Conservation (phyloP, 2,888 invertebrate species). For the Selenia dentaria region DNA sequence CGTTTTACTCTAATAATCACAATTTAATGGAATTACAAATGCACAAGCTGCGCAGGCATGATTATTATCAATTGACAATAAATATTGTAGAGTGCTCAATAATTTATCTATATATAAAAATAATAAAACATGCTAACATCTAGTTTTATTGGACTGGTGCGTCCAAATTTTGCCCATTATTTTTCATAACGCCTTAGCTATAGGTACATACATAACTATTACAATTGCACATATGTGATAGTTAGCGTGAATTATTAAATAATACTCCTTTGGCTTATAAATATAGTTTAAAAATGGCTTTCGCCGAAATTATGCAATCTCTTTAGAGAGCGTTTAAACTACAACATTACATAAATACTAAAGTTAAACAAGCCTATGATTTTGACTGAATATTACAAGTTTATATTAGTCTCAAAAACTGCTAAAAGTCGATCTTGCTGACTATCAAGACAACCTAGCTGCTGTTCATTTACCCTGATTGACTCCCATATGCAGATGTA, state of each 20-base stretch:
- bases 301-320: constrained; percentile 36
- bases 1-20: constrained; percentile 69
- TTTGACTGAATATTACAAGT: constrained; percentile 23
- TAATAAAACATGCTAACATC: constrained; percentile 62
- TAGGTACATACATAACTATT: constrained; percentile 34
- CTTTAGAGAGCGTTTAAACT: constrained; percentile 46
- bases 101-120: constrained; percentile 64
- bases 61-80: constrained; percentile 72
- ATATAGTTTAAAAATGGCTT: constrained; percentile 22
- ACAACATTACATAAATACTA: constrained; percentile 25
- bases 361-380: constrained; percentile 23
- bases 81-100: constrained; percentile 75
- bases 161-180: constrained; percentile 56
- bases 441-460: constrained; percentile 75
- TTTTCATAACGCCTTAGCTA: constrained; percentile 26
- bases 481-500: constrained; percentile 9
- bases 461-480: constrained; percentile 28
- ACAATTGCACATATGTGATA: constrained; percentile 43
- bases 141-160: constrained; percentile 78
- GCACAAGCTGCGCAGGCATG: constrained; percentile 77
- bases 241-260: constrained; percentile 22
- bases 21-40: constrained; percentile 82
- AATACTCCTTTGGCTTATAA: constrained; percentile 43
- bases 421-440: constrained; percentile 72
- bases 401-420: constrained; percentile 31